Base-by-base conservation (phyloP, 2,888 invertebrate species). In the Pediacus dermestoides region DNA sequence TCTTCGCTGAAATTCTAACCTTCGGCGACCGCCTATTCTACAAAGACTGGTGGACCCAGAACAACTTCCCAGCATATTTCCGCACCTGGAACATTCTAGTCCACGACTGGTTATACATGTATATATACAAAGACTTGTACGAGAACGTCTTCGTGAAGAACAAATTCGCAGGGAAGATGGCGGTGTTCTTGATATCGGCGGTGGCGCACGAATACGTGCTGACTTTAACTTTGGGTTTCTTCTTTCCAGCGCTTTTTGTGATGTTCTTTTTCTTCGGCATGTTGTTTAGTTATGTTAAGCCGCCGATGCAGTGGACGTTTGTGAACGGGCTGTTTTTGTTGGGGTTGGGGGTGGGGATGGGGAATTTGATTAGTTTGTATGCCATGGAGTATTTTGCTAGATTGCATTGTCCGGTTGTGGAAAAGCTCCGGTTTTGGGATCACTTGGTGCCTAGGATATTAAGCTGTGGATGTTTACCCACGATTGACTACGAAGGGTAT, bases 81-180 rank as follows among this genome's bases (percentile, higher is more conserved):
- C 80, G 93, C n/a, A 86, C 86, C 2, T 96, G 96, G 96, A 97
- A 97, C 67, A 78, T 89, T 9, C 84, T 95, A 0, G 93, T 96
- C 0, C 88, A 95, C 64, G 90, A 92, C 52, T 97, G 94, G 94
- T 74, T 96, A 0, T 88, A 91, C 55, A 81, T 82, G 2, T 92
- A 95, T 67, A 76, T 97, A 40, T 93, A 91, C 69, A 81, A 80
- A 56, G 93, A 91, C 33, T 52, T 70, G 16, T 68, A 73, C 45
- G 72, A 68, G 32, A 52, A 70, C 11, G 39, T 77, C 0, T 63
- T 66, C 2, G 64, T 68, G 1, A 66, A 70, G 6, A 74, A 71
- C 36, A 74, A 72, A 32, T 23, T 65, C 1, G 46, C 76, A 0
- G 75, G 85, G 0, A 80, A 80, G 52, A 60, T 78, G 1, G 58